Evolutionary conservation across 2,888 invertebrate species (phyloP).

Genomic region (Machimus atricapillus): DNA sequence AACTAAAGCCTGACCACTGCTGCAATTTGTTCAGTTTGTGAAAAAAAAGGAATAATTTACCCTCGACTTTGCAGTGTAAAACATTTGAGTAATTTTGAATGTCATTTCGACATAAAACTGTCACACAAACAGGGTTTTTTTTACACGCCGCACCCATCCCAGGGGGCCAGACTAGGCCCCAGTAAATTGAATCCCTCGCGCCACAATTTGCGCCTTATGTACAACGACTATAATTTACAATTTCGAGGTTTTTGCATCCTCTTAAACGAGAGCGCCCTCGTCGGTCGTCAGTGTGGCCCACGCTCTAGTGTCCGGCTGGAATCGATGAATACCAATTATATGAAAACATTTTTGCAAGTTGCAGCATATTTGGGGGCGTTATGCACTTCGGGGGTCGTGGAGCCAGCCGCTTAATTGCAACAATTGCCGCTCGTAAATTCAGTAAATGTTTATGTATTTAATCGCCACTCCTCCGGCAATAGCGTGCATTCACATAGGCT

Average conservation of each 20-base stretch:
- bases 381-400: not conserved
- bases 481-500: not conserved
- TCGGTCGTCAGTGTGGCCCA: not conserved
- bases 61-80: not conserved
- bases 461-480: conserved; percentile 15
- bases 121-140: not conserved
- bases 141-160: not conserved
- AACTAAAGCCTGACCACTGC: not conserved
- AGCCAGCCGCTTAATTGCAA: conserved; percentile 2
- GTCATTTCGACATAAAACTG: not conserved
- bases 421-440: conserved; percentile 23
- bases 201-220: not conserved
- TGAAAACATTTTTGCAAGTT: conserved; percentile 9
- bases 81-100: not conserved
- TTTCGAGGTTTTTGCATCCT: not conserved
- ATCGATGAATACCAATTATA: conserved; percentile 30
- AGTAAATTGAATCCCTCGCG: not conserved
- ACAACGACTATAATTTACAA: not conserved
- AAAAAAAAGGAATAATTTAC: not conserved
- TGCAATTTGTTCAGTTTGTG: not conserved
- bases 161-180: not conserved
- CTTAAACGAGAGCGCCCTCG: not conserved
- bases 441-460: conserved; percentile 10
- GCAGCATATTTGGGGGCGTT: not conserved
- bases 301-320: not conserved